phyloP scores from a whole-genome alignment of 2,888 invertebrate species.

The Leucophenga montana region DNA sequence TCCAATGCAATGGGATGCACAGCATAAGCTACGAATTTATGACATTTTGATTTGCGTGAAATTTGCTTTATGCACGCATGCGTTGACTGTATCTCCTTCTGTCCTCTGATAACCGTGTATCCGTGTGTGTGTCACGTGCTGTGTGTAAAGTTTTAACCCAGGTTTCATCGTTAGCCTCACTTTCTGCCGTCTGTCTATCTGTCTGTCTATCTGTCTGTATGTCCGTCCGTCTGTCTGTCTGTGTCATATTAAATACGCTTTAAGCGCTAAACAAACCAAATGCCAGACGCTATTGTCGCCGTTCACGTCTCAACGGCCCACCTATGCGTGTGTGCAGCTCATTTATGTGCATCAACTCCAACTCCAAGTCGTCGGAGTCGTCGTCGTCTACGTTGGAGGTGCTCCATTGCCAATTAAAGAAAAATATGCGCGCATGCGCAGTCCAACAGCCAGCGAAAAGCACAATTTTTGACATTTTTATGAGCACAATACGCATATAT shows the following conservation, averaged over 20 bases:
- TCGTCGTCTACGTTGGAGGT: slow-evolving; percentile 60
- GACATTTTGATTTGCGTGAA: slow-evolving; percentile 72
- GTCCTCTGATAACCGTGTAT: background rate
- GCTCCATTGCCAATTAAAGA: slow-evolving; percentile 65
- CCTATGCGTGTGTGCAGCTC: slow-evolving; percentile 60
- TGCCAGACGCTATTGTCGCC: slow-evolving; percentile 21
- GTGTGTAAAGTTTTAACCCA: slow-evolving; percentile 23
- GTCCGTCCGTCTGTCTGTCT: slow-evolving; percentile 34
- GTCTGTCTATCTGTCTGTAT: slow-evolving; percentile 55
- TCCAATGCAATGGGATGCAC: slow-evolving; percentile 22
- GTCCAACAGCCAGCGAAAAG: slow-evolving; percentile 29
- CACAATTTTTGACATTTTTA: slow-evolving; percentile 70
- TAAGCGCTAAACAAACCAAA: slow-evolving; percentile 63
- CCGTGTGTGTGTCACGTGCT: slow-evolving; percentile 58
- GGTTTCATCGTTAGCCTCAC: slow-evolving; percentile 58
- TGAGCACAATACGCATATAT: slow-evolving; percentile 69
- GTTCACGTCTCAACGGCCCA: slow-evolving; percentile 41
- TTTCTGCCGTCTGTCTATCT: background rate
- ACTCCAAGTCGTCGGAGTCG: background rate
- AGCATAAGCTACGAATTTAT: slow-evolving; percentile 67
- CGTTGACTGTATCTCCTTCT: slow-evolving; percentile 50
- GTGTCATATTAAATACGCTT: slow-evolving; percentile 67
- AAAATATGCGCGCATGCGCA: slow-evolving; percentile 64
- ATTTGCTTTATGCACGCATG: slow-evolving; percentile 69
- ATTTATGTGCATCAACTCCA: slow-evolving; percentile 47